Conservation (phyloP, 1,140 invertebrate genomes). For the Tyrophagus putrescentiae region DNA sequence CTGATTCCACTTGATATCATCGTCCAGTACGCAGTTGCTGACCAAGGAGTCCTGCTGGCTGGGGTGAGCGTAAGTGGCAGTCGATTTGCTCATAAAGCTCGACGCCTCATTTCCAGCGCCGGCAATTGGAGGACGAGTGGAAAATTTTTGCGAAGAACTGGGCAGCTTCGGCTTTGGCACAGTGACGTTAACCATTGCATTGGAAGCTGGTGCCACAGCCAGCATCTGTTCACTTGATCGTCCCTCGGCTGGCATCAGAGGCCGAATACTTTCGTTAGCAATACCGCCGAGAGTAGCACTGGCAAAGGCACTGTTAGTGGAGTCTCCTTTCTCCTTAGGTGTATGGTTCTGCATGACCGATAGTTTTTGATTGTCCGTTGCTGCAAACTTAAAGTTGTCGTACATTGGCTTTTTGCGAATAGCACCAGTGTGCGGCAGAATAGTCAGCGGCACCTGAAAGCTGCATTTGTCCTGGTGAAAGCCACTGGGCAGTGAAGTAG, state of each 20-base stretch:
- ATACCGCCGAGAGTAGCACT: neutral
- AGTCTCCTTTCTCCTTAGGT: neutral
- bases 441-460: constrained; percentile 8
- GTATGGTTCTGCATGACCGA: constrained; percentile 5
- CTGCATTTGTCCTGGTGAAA: constrained; percentile 6
- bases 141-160: neutral
- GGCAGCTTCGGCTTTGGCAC: neutral
- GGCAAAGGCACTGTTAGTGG: neutral
- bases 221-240: neutral
- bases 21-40: neutral
- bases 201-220: neutral
- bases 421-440: constrained; percentile 4
- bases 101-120: neutral
- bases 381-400: neutral
- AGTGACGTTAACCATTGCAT: neutral
- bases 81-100: neutral
- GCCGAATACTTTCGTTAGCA: constrained; percentile 10
- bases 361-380: neutral
- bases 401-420: constrained; percentile 12
- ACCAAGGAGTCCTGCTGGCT: neutral
- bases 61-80: neutral
- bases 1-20: neutral
- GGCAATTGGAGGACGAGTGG: constrained; percentile 2
- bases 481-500: neutral
- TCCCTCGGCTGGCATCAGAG: constrained; percentile 12